Evolutionary conservation across 2,888 invertebrate genomes (phyloP).

Genomic region (Watsonalla cultraria): DNA sequence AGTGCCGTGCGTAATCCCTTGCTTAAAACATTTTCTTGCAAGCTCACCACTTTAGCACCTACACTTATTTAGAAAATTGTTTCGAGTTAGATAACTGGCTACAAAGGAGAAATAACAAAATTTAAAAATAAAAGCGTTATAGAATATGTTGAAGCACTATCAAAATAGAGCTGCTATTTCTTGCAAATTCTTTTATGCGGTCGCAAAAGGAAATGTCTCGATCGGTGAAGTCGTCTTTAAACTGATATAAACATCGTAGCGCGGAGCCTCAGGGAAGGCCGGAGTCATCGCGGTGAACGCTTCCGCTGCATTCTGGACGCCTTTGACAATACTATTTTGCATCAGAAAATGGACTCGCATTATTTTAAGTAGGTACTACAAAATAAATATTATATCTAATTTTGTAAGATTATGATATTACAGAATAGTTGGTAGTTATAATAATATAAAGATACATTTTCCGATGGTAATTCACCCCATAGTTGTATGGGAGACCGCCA

Average conservation of each 20-base stretch:
- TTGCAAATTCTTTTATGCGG: conserved; percentile 52
- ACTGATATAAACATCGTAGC: conserved; percentile 61
- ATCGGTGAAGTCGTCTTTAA: conserved; percentile 59
- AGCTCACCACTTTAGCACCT: too few species aligned
- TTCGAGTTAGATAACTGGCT: too few species aligned
- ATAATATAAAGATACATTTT: too few species aligned
- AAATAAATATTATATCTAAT: too few species aligned
- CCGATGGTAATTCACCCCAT: too few species aligned
- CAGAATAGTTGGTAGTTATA: too few species aligned
- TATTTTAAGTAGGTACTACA: not conserved
- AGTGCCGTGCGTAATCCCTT: too few species aligned
- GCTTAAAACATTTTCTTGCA: too few species aligned
- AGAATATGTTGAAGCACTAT: conserved; percentile 33
- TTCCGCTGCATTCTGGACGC: conserved; percentile 51
- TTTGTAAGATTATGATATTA: too few species aligned
- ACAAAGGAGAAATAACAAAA: not conserved
- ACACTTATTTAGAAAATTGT: too few species aligned
- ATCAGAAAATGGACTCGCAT: not conserved
- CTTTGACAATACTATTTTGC: not conserved
- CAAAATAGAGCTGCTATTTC: conserved; percentile 50
- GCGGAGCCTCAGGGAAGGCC: conserved; percentile 25
- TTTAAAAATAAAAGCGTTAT: conserved; percentile 20
- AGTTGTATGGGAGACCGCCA: too few species aligned
- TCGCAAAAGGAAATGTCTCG: conserved; percentile 47
- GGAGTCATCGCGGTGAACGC: conserved; percentile 41